phyloP scores from a whole-genome alignment of 2,797 vertebrate genomes.

The Sebastes ruberrimus region DNA sequence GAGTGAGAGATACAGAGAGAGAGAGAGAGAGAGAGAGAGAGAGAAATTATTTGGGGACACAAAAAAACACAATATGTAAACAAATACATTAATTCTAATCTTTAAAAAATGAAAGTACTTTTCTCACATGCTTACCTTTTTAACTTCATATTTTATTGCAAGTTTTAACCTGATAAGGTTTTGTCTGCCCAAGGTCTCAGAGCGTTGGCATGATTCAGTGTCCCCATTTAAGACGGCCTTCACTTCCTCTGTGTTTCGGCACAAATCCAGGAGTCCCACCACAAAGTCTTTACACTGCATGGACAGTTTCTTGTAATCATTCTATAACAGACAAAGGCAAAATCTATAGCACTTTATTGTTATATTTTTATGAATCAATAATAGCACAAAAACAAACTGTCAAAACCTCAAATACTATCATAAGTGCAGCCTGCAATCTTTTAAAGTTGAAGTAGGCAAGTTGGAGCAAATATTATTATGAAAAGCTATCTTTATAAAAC shows the following conservation, averaged over 20 bases:
- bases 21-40: background rate
- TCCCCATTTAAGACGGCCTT: conserved; percentile 94
- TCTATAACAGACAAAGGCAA: conserved; percentile 79
- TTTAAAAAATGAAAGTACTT: background rate
- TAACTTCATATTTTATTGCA: conserved; percentile 96
- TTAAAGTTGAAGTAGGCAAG: background rate
- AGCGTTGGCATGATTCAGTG: conserved; percentile 72
- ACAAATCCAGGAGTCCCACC: conserved; percentile 94
- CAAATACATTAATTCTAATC: background rate
- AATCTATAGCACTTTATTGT: background rate
- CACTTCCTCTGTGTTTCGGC: conserved; percentile 95
- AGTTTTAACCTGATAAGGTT: conserved; percentile 95
- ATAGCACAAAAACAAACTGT: background rate
- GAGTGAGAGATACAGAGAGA: background rate
- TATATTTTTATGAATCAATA: background rate
- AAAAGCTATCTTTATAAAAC: too few species aligned
- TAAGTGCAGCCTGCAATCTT: background rate
- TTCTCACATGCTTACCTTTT: conserved; percentile 86
- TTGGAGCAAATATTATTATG: too few species aligned
- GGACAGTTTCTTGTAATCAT: conserved; percentile 95
- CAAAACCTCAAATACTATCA: background rate
- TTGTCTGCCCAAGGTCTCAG: conserved; percentile 76
- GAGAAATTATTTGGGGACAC: background rate
- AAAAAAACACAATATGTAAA: background rate
- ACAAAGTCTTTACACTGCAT: conserved; percentile 98